phyloP scores from a whole-genome alignment of 2,797 vertebrate species.

The Parauchenoglanis punctatus region DNA sequence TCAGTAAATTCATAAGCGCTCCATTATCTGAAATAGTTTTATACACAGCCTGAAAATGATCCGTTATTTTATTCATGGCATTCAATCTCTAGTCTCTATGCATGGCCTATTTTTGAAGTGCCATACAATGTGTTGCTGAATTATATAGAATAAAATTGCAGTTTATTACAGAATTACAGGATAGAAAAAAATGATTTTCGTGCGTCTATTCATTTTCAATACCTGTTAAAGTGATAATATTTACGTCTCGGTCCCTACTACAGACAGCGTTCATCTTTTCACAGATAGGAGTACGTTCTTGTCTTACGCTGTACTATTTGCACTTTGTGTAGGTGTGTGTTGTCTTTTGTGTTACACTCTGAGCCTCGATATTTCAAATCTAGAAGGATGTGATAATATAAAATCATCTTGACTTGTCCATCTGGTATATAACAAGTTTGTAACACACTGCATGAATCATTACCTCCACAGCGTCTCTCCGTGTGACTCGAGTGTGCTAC shows the following conservation, averaged over 20 bases:
- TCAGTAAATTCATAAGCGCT: background rate
- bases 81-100: background rate
- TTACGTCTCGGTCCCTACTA: background rate
- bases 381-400: background rate
- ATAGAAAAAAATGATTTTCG: background rate
- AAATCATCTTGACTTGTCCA: conserved; percentile 21
- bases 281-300: background rate
- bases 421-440: conserved; percentile 5
- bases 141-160: background rate
- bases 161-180: background rate
- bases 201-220: background rate
- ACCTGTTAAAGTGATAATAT: background rate
- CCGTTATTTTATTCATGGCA: background rate
- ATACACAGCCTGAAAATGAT: background rate
- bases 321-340: background rate
- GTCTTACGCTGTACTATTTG: background rate
- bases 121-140: background rate
- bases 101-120: background rate
- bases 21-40: background rate
- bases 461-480: conserved; percentile 92
- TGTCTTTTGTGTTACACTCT: background rate
- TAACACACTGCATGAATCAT: conserved; percentile 50
- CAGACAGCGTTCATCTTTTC: background rate
- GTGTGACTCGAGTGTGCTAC: conserved; percentile 91
- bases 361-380: conserved; percentile 7